These are phyloP conservation scores for Meriones unguiculatus DNA, from an alignment of 2,113 vertebrate species.

Conservation along the genomic window DNA sequence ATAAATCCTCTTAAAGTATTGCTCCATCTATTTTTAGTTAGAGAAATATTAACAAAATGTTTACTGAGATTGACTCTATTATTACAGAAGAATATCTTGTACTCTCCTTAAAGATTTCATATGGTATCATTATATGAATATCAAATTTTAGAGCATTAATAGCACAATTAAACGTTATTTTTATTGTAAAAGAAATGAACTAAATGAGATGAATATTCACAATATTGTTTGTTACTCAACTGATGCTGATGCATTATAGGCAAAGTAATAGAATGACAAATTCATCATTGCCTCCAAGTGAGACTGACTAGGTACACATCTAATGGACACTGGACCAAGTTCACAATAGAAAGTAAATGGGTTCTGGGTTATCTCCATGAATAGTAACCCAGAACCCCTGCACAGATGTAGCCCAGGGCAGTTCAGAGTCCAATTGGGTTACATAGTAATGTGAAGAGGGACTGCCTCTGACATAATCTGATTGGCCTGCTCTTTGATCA, in stretches of 20 bases:
- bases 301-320: background rate
- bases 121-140: background rate
- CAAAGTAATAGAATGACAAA: background rate
- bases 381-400: no score
- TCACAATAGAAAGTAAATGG: background rate
- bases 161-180: background rate
- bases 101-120: background rate
- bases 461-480: no score
- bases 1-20: background rate
- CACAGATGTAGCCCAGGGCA: no score
- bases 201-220: background rate
- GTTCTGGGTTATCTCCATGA: no score
- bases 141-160: background rate
- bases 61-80: background rate
- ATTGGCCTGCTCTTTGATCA: no score
- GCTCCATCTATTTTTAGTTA: background rate
- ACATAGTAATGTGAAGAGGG: no score
- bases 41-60: background rate
- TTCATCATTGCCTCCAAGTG: background rate
- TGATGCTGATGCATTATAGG: background rate
- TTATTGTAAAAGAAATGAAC: background rate
- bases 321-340: background rate
- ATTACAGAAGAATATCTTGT: background rate
- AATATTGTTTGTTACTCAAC: background rate
- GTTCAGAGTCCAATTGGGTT: no score